Percentiles rank a stretch among this genome's conserved stretches.
These are phyloP conservation scores for Odontamblyopus rebecca DNA, from an alignment of 2,797 vertebrate species.

Conservation along the genomic window DNA sequence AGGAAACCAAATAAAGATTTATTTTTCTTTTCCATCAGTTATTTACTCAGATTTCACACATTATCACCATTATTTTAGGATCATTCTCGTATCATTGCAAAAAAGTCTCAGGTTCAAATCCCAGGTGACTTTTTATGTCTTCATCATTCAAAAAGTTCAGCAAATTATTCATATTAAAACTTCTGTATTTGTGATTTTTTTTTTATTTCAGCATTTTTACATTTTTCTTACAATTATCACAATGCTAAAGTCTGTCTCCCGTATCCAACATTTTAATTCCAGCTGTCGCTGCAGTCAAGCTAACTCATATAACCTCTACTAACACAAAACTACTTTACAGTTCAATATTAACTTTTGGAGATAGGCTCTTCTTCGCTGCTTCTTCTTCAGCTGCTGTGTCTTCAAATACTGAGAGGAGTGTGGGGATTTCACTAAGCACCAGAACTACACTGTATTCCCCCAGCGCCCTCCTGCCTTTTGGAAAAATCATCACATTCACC, in stretches of 20 bases:
- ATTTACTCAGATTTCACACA: no score
- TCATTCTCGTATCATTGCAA: no score
- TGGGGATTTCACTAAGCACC: constrained; percentile 59
- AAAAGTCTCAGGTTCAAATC: no score
- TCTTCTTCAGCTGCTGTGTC: constrained; percentile 39
- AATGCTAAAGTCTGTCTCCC: background rate
- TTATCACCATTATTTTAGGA: no score
- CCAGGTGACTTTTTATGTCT: no score
- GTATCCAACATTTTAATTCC: background rate
- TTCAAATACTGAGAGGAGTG: constrained; percentile 59
- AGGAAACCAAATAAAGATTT: no score
- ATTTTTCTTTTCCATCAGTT: no score
- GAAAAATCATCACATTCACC: constrained; percentile 54
- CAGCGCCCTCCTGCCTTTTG: constrained; percentile 62
- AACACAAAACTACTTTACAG: constrained; percentile 5
- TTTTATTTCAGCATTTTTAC: background rate
- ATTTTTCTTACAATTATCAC: background rate
- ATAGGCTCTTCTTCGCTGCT: constrained; percentile 27
- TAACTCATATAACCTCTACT: background rate
- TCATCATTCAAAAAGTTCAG: no score
- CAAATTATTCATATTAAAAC: no score
- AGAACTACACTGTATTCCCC: constrained; percentile 61
- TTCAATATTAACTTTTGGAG: constrained; percentile 34
- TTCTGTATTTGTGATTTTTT: background rate
- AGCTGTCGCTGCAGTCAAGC: background rate